These are phyloP conservation scores for Apodemus sylvaticus DNA, from an alignment of 2,113 vertebrate species.

Conservation along the genomic window DNA sequence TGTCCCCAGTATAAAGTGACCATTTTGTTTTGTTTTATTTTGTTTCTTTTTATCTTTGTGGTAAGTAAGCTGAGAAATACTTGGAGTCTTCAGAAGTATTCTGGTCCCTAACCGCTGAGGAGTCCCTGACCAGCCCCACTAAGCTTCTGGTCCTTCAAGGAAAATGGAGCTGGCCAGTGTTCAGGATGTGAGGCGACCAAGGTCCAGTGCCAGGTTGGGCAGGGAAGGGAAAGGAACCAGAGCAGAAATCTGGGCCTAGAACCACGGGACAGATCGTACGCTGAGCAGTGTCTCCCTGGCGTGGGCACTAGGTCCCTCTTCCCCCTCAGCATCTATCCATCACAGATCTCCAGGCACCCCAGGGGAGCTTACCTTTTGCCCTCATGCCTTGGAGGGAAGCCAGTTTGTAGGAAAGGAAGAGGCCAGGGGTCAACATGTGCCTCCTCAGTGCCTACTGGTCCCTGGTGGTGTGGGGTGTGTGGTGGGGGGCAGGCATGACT, in stretches of 20 bases:
- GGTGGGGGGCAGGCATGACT: not conserved
- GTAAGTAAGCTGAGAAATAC: not conserved
- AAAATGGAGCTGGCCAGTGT: not conserved
- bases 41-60: not conserved
- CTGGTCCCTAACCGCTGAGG: not conserved
- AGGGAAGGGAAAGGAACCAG: not conserved
- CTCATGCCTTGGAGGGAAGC: not conserved
- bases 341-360: not conserved
- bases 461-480: not conserved
- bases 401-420: not conserved
- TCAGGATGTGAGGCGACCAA: not conserved
- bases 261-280: not conserved
- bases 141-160: not conserved
- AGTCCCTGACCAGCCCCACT: not conserved
- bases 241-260: not conserved
- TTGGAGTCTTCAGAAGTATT: not conserved
- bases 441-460: not conserved
- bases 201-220: not conserved
- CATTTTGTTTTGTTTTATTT: no score
- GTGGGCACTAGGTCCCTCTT: rapidly evolving
- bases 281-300: not conserved
- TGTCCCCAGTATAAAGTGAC: not conserved
- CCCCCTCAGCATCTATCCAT: not conserved
- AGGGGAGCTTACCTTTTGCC: no score
- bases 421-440: not conserved